A percentile compares a stretch with the other conserved stretches of the same genome.
Evolutionary conservation across 2,113 vertebrate genomes (phyloP).

Genomic region (Neofelis nebulosa): DNA sequence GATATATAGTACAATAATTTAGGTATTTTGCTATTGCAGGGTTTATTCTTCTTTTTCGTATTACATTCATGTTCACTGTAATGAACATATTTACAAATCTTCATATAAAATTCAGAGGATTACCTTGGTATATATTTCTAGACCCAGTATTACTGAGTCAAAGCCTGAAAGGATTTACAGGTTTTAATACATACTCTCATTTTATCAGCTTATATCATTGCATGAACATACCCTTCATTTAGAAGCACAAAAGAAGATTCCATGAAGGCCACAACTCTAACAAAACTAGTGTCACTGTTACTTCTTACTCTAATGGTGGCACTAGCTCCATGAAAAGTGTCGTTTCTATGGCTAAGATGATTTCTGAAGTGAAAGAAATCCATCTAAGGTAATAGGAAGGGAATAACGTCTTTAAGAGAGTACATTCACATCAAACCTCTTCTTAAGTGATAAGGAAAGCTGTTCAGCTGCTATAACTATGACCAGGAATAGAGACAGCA

Average conservation of each 20-base stretch:
- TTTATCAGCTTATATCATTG: not conserved
- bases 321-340: not conserved
- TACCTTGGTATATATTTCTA: not conserved
- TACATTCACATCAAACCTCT: not conserved
- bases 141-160: not conserved
- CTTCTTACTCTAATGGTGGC: not conserved
- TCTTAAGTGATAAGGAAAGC: not conserved
- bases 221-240: not conserved
- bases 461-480: not conserved
- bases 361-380: constrained; percentile 11
- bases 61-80: not conserved
- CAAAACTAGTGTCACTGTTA: not conserved
- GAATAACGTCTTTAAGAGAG: not conserved
- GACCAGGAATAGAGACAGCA: not conserved
- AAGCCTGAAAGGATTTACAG: not conserved
- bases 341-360: not conserved
- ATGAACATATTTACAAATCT: not conserved
- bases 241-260: not conserved
- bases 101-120: not conserved
- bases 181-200: not conserved
- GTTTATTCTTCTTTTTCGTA: not conserved
- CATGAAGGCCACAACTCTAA: not conserved
- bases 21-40: not conserved
- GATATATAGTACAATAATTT: not conserved
- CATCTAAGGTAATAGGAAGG: not conserved